A percentile compares a stretch with the other conserved stretches of the same genome.
Conservation (phyloP, 2,797 vertebrate genomes). For the Megalops cyprinoides region DNA sequence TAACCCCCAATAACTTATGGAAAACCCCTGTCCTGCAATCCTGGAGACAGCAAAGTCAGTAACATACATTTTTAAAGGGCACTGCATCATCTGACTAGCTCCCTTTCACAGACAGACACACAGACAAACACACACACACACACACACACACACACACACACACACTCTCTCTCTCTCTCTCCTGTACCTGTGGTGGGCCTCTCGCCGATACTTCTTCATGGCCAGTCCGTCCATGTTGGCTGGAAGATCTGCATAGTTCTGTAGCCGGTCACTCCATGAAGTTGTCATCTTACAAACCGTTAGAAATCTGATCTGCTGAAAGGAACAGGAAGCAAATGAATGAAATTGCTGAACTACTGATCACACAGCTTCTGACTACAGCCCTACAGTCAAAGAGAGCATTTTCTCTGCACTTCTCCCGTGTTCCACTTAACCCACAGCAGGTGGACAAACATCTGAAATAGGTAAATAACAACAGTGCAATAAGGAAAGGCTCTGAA, state of each 20-base stretch:
- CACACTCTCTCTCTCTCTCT: no score
- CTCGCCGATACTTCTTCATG: constrained; percentile 94
- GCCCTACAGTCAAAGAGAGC: no score
- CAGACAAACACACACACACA: not conserved
- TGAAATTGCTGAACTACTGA: not conserved
- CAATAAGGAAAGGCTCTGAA: no score
- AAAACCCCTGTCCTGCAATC: no score
- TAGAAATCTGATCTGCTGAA: constrained; percentile 40
- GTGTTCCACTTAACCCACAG: no score
- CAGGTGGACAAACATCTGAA: no score
- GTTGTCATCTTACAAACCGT: constrained; percentile 83
- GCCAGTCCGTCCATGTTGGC: constrained; percentile 93
- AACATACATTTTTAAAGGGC: not conserved
- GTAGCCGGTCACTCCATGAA: constrained; percentile 95
- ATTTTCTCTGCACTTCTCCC: no score
- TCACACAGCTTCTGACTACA: not conserved
- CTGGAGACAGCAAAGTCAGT: no score
- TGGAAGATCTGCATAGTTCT: constrained; percentile 91
- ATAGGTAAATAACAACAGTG: no score
- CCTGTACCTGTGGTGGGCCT: constrained; percentile 91
- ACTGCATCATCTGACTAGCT: not conserved
- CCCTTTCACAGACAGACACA: not conserved
- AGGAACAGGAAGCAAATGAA: not conserved
- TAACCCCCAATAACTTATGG: no score
- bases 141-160: not conserved